Evolutionary conservation across 2,888 invertebrate genomes (phyloP).

Genomic region (Eucriotettix oculatus): DNA sequence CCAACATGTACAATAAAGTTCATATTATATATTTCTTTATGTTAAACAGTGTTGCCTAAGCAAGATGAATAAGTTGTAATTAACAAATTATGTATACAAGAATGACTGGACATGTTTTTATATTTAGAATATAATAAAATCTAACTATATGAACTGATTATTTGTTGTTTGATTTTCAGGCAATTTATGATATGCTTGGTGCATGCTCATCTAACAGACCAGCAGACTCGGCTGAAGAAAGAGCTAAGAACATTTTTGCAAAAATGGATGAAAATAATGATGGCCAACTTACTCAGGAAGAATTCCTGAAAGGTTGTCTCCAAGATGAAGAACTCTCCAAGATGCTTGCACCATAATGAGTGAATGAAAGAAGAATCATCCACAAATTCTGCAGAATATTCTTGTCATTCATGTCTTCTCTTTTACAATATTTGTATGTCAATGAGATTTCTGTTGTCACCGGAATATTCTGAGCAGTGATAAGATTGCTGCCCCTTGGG

Average conservation of each 20-base stretch:
- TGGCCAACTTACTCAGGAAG: constrained; percentile 93
- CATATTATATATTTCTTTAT: no score
- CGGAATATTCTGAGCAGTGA: background rate
- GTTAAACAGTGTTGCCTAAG: no score
- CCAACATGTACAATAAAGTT: no score
- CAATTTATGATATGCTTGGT: constrained; percentile 99
- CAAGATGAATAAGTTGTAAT: no score
- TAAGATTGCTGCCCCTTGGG: background rate
- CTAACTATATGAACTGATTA: background rate
- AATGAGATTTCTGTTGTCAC: constrained; percentile 4
- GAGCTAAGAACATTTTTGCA: constrained; percentile 97
- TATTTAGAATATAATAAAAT: no score
- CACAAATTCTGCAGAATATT: background rate
- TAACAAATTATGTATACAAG: no score
- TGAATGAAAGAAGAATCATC: background rate
- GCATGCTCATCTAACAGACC: constrained; percentile 91
- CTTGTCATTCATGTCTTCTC: constrained; percentile 6
- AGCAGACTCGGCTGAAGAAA: constrained; percentile 89
- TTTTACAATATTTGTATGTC: constrained; percentile 7
- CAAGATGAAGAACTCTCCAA: constrained; percentile 91
- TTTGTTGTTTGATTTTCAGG: constrained; percentile 42
- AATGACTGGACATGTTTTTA: no score
- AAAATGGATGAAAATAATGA: constrained; percentile 99
- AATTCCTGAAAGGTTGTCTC: constrained; percentile 93
- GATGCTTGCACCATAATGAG: constrained; percentile 79